Evolutionary conservation across 53 echinoderm and acorn worm species (phyloP).

Genomic region (Zoroaster sp.): DNA sequence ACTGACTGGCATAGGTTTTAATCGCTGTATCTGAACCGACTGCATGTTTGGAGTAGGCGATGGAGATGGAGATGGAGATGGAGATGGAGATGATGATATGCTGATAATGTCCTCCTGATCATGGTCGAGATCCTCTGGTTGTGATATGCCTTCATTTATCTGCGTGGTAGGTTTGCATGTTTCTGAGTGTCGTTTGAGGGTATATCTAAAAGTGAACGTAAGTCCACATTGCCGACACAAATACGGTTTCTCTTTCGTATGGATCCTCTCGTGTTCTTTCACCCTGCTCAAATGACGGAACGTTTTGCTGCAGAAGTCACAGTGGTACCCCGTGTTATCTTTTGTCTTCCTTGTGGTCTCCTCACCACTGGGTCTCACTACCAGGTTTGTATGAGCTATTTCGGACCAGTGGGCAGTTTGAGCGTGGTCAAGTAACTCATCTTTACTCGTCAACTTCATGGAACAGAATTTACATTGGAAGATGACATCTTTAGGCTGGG

Average conservation of each 20-base stretch:
- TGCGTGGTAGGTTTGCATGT: neutral
- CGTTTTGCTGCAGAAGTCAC: slow-evolving; percentile 46
- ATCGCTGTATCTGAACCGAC: slow-evolving; percentile 23
- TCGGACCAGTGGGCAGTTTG: neutral
- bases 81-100: neutral
- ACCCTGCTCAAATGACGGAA: slow-evolving; percentile 36
- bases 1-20: neutral
- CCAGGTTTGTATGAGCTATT: neutral
- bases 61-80: neutral
- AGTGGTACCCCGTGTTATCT: neutral
- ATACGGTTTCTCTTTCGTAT: neutral
- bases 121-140: neutral
- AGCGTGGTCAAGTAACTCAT: neutral
- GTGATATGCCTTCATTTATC: neutral
- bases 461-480: slow-evolving; percentile 21
- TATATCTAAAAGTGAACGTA: neutral
- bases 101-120: neutral
- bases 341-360: neutral
- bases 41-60: neutral
- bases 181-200: neutral
- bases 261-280: neutral
- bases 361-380: neutral
- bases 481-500: neutral
- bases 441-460: neutral
- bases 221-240: neutral